Base-by-base conservation (phyloP, 2,888 invertebrate species). In the Acanthoscelides obtectus region DNA sequence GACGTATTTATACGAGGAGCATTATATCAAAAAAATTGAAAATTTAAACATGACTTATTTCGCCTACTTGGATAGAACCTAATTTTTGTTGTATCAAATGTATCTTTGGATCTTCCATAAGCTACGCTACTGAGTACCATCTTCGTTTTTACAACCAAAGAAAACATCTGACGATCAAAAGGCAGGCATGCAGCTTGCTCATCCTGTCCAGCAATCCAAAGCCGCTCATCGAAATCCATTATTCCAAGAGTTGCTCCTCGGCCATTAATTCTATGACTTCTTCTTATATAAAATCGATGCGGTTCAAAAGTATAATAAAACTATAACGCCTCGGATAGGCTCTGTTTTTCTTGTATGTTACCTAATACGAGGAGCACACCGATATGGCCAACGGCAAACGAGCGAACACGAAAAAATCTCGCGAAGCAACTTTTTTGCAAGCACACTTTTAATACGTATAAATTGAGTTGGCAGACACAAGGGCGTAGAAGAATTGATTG, bases 321-420 rank as follows among this genome's bases (percentile, higher is more conserved):
- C 79, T 77, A 77, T 79, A 78, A 79, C 75, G 71, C 73, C 75
- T 75, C 77, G 75, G 76, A 79, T 75, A 78, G 77, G 75, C 22
- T 66, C 22, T 20, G 66, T 66, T 66, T 66, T 66, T 66, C 66
- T 66, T 6, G 21, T 64, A 45, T 67, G 75, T 73, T 76, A 71
- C 79, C 80, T 79, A 80, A 80, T 80, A 79, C 66, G 66, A 66
- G 22, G 22, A 6, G 3, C 45, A 45, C 45, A 12, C 45, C 45
- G 12, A 45, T 45, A 45, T 45, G 45, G 45, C 45, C 45, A 45
- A 45, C 45, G 45, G 45, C 45, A 45, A 45, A 45, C 45, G 45
- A 45, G 45, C 77, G 79, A 78, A 78, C 78, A 79, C 75, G 80
- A 77, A 80, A 81, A 81, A 81, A 80, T 80, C 79, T 77, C 77